A percentile compares a stretch with the other conserved stretches of the same genome.
These are phyloP conservation scores for Lithobates pipiens DNA, from an alignment of 2,797 vertebrate genomes.

Conservation along the genomic window DNA sequence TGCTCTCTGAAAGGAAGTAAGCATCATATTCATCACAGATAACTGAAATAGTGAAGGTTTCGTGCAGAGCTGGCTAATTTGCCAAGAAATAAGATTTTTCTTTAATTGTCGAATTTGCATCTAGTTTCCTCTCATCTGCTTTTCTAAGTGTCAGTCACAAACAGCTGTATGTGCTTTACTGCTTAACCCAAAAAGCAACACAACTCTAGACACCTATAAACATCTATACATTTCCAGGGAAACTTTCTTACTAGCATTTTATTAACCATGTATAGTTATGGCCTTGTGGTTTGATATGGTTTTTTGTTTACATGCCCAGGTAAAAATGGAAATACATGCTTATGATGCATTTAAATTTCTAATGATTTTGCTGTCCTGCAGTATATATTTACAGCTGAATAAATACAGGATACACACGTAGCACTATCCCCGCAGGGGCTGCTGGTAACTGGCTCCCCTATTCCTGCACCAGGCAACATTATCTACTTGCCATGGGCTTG, in stretches of 20 bases:
- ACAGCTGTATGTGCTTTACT: conserved; percentile 57
- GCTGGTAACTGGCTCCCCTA: too few relatives aligned
- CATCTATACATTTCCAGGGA: conserved; percentile 47
- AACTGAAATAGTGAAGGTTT: conserved; percentile 34
- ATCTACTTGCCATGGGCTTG: too few relatives aligned
- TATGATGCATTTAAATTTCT: too few relatives aligned
- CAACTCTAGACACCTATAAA: conserved; percentile 16
- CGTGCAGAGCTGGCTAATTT: conserved; percentile 57
- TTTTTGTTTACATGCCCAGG: too few relatives aligned
- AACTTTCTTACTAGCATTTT: conserved; percentile 45
- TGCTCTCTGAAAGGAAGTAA: conserved; percentile 45
- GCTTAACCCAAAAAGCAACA: conserved; percentile 42
- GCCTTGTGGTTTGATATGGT: too few relatives aligned
- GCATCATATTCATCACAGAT: conserved; percentile 36
- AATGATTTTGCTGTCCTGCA: too few relatives aligned
- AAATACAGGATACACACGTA: too few relatives aligned
- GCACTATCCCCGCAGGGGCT: too few relatives aligned
- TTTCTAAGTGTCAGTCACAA: conserved; percentile 42
- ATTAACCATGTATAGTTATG: neutral
- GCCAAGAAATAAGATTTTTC: conserved; percentile 55
- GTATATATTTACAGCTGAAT: too few relatives aligned
- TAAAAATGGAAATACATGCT: too few relatives aligned
- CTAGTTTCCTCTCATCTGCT: conserved; percentile 49
- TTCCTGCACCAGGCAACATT: too few relatives aligned
- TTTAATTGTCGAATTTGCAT: conserved; percentile 58